Evolutionary conservation across 2,113 vertebrate genomes (phyloP).

Genomic region (Himantopus leucocephalus): DNA sequence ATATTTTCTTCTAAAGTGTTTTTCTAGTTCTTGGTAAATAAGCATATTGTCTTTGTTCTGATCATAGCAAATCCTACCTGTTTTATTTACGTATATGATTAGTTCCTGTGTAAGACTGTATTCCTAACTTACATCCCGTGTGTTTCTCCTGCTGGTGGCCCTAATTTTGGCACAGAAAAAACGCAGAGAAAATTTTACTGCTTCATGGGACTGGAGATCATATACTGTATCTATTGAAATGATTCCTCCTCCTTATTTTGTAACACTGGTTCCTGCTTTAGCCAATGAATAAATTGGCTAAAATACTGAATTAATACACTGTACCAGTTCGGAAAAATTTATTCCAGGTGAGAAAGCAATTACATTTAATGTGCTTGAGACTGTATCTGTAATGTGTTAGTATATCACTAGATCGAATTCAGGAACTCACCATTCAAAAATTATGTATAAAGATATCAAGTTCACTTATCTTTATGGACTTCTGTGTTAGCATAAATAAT

Average conservation of each 20-base stretch:
- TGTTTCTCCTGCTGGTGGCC: background rate
- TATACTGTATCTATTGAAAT: background rate
- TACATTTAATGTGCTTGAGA: background rate
- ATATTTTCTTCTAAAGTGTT: background rate
- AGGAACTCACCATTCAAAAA: background rate
- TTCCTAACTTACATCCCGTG: background rate
- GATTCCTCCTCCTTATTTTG: background rate
- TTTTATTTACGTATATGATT: background rate
- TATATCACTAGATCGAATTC: background rate
- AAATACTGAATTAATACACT: background rate
- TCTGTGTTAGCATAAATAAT: background rate
- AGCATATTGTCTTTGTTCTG: background rate
- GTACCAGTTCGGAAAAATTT: background rate
- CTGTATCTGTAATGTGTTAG: background rate
- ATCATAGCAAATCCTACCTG: background rate
- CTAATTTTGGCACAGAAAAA: background rate
- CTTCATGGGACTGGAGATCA: background rate
- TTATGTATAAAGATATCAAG: constrained; percentile 6
- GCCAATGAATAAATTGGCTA: background rate
- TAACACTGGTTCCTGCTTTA: background rate
- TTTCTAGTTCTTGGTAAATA: background rate
- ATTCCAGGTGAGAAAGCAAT: background rate
- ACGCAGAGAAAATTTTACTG: background rate
- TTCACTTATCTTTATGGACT: background rate
- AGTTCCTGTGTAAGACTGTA: background rate